Percentiles rank a stretch among this genome's conserved stretches.
Conservation (phyloP, 2,888 invertebrate species). For the Erebia aethiops region DNA sequence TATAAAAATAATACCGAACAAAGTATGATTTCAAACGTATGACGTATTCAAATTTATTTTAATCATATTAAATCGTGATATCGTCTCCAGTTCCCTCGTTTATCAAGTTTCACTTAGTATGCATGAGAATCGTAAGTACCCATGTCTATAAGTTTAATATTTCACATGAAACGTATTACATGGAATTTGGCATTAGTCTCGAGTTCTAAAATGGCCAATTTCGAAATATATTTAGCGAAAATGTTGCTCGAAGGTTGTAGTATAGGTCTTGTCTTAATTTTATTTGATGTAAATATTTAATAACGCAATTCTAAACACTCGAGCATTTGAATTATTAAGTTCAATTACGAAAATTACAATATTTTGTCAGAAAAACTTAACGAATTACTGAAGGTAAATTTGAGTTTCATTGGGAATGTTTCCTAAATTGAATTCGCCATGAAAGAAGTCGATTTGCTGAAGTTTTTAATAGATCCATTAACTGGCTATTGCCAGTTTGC, state of each 20-base stretch:
- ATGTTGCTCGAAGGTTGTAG: not conserved
- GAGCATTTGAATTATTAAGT: not conserved
- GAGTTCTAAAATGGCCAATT: not conserved
- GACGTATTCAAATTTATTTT: conserved; percentile 5
- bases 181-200: not conserved
- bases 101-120: conserved; percentile 15
- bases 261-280: not conserved
- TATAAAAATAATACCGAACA: not conserved
- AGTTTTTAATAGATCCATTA: conserved; percentile 5
- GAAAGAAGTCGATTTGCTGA: conserved; percentile 14
- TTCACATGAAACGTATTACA: not conserved
- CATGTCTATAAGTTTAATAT: conserved; percentile 11
- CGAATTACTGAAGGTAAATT: conserved; percentile 1
- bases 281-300: not conserved
- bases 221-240: not conserved
- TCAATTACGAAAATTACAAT: not conserved
- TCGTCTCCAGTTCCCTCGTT: conserved; percentile 7
- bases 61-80: conserved; percentile 4
- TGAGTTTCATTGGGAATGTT: conserved; percentile 5
- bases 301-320: not conserved
- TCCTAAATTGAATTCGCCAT: not conserved
- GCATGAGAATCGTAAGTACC: conserved; percentile 7
- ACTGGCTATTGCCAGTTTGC: conserved; percentile 5
- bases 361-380: conserved; percentile 1
- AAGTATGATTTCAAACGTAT: too few species aligned